Percentiles rank a stretch among this genome's conserved stretches.
phyloP scores from a whole-genome alignment of 2,113 vertebrate genomes.

The Psettodes erumei region DNA sequence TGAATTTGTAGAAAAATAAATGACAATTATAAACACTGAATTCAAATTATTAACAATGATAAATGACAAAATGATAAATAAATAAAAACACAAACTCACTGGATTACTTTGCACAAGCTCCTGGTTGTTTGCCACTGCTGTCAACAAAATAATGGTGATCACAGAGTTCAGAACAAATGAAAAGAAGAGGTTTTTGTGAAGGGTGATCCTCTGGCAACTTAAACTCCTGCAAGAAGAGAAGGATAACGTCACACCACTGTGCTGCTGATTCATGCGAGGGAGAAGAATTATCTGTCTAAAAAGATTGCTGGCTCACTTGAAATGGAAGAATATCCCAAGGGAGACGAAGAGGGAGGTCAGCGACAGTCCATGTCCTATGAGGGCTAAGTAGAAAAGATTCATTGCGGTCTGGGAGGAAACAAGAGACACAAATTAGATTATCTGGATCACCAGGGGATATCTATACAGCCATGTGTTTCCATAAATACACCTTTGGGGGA shows the following conservation, averaged over 20 bases:
- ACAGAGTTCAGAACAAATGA: constrained; percentile 96
- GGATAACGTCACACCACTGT: background rate
- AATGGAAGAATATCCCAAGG: constrained; percentile 96
- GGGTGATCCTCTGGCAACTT: constrained; percentile 97
- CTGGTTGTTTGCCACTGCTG: constrained; percentile 93
- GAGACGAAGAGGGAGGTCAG: constrained; percentile 93
- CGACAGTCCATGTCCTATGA: constrained; percentile 96
- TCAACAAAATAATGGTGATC: constrained; percentile 93
- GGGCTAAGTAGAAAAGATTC: constrained; percentile 95
- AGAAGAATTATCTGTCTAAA: accelerated
- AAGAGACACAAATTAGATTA: constrained; percentile 28
- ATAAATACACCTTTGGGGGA: too few species aligned
- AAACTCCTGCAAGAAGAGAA: constrained; percentile 86
- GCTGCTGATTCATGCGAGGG: background rate
- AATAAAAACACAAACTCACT: constrained; percentile 72
- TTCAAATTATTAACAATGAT: background rate
- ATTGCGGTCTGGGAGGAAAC: constrained; percentile 89
- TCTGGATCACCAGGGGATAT: constrained; percentile 4
- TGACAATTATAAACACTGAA: background rate
- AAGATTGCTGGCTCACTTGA: constrained; percentile 89
- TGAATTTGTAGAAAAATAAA: background rate
- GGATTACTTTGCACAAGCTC: constrained; percentile 91
- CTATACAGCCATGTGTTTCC: background rate
- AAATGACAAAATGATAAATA: too few species aligned
- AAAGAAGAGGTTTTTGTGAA: constrained; percentile 99